These are phyloP conservation scores for Pangasius krempfi DNA, from an alignment of 2,797 vertebrate genomes.

Conservation along the genomic window DNA sequence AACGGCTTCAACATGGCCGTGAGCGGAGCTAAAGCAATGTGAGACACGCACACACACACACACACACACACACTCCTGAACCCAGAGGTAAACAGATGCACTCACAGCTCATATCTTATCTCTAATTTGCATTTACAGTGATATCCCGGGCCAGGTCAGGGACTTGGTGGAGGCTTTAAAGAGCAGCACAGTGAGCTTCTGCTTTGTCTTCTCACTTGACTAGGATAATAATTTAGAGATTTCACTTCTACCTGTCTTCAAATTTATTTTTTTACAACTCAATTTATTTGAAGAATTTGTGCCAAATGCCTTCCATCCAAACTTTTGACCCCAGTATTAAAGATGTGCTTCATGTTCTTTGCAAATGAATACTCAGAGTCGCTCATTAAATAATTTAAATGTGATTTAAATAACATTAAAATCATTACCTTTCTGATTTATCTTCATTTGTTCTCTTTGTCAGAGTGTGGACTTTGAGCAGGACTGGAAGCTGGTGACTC, in stretches of 20 bases:
- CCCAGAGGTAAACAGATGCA: not conserved
- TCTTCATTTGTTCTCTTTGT: conserved; percentile 19
- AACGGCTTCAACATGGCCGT: conserved; percentile 84
- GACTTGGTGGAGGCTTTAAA: conserved; percentile 80
- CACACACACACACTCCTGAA: not conserved
- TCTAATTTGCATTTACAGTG: conserved; percentile 69
- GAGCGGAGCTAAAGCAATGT: conserved; percentile 81
- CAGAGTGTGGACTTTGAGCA: conserved; percentile 85
- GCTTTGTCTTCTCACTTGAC: not conserved
- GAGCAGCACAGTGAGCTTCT: conserved; percentile 77
- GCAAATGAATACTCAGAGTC: not conserved
- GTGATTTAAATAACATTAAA: not conserved
- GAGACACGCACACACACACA: conserved; percentile 63
- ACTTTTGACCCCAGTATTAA: not conserved
- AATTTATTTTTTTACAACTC: not conserved
- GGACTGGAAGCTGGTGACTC: conserved; percentile 94
- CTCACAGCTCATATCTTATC: not conserved
- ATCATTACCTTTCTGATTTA: not conserved
- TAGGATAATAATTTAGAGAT: not conserved
- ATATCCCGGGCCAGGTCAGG: conserved; percentile 80
- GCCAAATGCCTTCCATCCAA: not conserved
- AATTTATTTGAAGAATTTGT: not conserved
- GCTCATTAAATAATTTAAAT: not conserved
- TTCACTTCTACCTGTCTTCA: not conserved
- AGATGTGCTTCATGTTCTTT: not conserved